A percentile compares a stretch with the other conserved stretches of the same genome.
Evolutionary conservation across 2,888 invertebrate species (phyloP).

Genomic region (Ptilodon capucinus): DNA sequence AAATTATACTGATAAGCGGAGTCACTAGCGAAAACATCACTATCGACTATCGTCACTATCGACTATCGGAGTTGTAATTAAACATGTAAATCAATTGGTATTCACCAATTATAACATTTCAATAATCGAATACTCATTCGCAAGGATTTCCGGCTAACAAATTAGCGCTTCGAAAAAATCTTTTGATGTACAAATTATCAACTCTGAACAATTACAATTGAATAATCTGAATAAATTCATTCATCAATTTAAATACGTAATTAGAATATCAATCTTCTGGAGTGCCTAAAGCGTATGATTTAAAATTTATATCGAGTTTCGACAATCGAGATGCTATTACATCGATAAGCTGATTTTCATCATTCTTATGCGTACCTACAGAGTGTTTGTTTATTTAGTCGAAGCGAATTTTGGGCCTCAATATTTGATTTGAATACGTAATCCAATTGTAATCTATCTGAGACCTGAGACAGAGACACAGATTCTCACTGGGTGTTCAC

Average conservation of each 20-base stretch:
- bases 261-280: constrained; percentile 18
- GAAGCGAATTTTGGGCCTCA: constrained; percentile 49
- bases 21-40: too few species aligned
- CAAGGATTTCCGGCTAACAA: constrained; percentile 21
- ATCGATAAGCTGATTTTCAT: constrained; percentile 17
- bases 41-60: too few species aligned
- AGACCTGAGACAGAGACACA: constrained; percentile 24
- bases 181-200: constrained; percentile 2
- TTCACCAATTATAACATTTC: background rate
- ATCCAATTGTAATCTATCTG: constrained; percentile 58
- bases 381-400: constrained; percentile 35
- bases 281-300: constrained; percentile 10
- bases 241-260: constrained; percentile 13
- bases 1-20: too few species aligned
- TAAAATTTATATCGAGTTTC: constrained; percentile 15
- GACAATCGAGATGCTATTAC: constrained; percentile 12
- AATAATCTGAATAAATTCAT: constrained; percentile 5
- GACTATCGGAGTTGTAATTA: too few species aligned
- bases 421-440: constrained; percentile 63
- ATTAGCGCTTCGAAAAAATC: constrained; percentile 9
- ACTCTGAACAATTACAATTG: constrained; percentile 19
- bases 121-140: constrained; percentile 7
- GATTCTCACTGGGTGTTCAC: constrained; percentile 19
- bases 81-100: too few species aligned
- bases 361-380: constrained; percentile 10